Conservation (phyloP, 1,140 invertebrate genomes). For the Caenorhabditis tropicalis region DNA sequence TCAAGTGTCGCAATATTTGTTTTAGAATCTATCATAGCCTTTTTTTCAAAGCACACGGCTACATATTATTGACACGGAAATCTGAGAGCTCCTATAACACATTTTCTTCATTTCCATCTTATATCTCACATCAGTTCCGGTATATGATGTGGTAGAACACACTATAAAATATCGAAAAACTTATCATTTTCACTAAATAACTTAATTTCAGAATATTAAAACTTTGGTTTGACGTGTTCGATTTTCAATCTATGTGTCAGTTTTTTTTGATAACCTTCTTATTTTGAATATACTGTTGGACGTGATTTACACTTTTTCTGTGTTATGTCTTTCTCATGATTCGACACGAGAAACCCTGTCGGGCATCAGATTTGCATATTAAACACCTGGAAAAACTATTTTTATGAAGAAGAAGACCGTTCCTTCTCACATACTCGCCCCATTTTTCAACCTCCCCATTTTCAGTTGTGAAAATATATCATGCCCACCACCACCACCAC, state of each 20-base stretch:
- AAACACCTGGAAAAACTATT: not conserved
- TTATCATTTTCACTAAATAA: not conserved
- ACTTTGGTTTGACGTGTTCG: not conserved
- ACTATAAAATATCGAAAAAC: not conserved
- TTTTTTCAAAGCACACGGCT: slow-evolving; percentile 15
- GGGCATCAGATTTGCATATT: not conserved
- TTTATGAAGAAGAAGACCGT: not conserved
- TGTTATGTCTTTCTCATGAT: slow-evolving; percentile 27
- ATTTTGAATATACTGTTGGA: not conserved
- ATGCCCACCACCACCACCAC: not conserved
- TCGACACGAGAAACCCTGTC: not conserved
- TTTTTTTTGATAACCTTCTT: not conserved
- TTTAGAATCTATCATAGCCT: not conserved
- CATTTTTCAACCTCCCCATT: not conserved
- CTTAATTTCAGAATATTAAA: not conserved
- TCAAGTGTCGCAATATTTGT: not conserved
- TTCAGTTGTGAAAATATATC: slow-evolving; percentile 5
- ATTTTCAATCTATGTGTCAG: not conserved
- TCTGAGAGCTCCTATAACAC: not conserved
- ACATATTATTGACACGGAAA: slow-evolving; percentile 39
- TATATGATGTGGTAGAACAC: not conserved
- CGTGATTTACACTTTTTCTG: not conserved
- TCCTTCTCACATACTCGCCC: not conserved
- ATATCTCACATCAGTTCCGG: slow-evolving; percentile 21
- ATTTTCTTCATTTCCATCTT: not conserved